Base-by-base conservation (phyloP, 2,797 vertebrate species). In the Falco cherrug region DNA sequence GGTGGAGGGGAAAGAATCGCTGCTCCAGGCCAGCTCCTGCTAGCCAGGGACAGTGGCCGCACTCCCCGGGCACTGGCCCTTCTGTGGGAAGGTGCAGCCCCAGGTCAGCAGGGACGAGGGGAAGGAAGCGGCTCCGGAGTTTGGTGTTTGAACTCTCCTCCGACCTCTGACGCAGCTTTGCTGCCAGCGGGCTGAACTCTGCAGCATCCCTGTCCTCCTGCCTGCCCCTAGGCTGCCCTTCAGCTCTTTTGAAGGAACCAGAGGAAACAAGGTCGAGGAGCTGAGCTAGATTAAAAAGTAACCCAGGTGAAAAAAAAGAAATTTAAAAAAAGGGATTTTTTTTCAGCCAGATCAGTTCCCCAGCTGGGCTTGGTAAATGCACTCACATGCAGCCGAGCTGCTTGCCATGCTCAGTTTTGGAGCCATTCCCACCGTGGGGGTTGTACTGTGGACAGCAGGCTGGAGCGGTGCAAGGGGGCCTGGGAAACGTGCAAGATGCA, bases 261-360 rank as follows among this genome's bases (percentile, higher is more conserved):
- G 83, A 90, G 60, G 57, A 94, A 95, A 90, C 9, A 74, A 75
- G 53, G 59, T 69, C 3, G 0, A 94, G 81, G 67, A 95, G 33
- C 50, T 69, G 70, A 93, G 77, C 37, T 71, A 70, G 87, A 65
- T 73, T 92, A 71, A 89, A 90, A 84, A 89, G 75, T 33, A 84
- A 89, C 57, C 24, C 39, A 26, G 25, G 33, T 15, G 19, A 6
- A 68, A 79, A 68, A 39, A 39, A 74, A 18, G 0, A 51, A 31
- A 7, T 14, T 15, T 11, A 33, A 33, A 25, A 22, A 5, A 31
- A 67, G 35, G 14, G 16, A 12, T 6, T 18, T 53, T 74, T 65
- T 91, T 96, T 57, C 39, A 90, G 41, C 20, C n/a, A 89, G 61
- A 76, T 64, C 65, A 13, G 61, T 29, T 92, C 63, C 13, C 37